Evolutionary conservation across 2,888 invertebrate species (phyloP).

Genomic region (Watsonalla cultraria): DNA sequence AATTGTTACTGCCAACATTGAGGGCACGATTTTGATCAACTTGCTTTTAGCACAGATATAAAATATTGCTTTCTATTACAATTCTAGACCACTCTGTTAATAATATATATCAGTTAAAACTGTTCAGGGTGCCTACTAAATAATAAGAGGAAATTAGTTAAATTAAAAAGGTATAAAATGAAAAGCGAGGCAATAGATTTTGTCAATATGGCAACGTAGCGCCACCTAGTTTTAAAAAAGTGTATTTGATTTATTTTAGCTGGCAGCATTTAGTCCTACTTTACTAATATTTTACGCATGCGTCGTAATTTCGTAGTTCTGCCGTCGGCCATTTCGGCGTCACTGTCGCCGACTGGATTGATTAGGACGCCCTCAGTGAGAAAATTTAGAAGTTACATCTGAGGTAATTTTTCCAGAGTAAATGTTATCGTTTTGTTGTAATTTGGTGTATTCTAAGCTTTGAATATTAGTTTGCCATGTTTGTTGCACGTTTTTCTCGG

Average conservation of each 20-base stretch:
- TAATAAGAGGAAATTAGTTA: too few relatives aligned
- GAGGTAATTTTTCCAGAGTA: conserved; percentile 23
- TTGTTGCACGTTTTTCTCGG: too few relatives aligned
- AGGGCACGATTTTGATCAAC: too few relatives aligned
- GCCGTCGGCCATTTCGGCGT: conserved; percentile 63
- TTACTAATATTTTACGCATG: conserved; percentile 4
- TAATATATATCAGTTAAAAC: too few relatives aligned
- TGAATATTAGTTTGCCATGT: neutral
- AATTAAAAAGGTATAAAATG: too few relatives aligned
- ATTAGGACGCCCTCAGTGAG: conserved; percentile 69
- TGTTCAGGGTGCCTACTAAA: too few relatives aligned
- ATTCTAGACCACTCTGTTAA: too few relatives aligned
- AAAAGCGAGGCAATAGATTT: too few relatives aligned
- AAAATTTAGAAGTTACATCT: conserved; percentile 49
- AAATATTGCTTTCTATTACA: too few relatives aligned
- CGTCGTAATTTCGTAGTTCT: conserved; percentile 24
- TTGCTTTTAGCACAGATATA: too few relatives aligned
- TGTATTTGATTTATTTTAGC: neutral
- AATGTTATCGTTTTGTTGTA: conserved; percentile 6
- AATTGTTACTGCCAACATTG: too few relatives aligned
- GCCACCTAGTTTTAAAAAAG: neutral
- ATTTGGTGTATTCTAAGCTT: conserved; percentile 4
- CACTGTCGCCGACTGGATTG: conserved; percentile 56
- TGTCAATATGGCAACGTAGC: too few relatives aligned
- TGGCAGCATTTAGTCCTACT: conserved; percentile 4